phyloP scores from a whole-genome alignment of 2,888 invertebrate genomes.

The Pasiphila rectangulata region DNA sequence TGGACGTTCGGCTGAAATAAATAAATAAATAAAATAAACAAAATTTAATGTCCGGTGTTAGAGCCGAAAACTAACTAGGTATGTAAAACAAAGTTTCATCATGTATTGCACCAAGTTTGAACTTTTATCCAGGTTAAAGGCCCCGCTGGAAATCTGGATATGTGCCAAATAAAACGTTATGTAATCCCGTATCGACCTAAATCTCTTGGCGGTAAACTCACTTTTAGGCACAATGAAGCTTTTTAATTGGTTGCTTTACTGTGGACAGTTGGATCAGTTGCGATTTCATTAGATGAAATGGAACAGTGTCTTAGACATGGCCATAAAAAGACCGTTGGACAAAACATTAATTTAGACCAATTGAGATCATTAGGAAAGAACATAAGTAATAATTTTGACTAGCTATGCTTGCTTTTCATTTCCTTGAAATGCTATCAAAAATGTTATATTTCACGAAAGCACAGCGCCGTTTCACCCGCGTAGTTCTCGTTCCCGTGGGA shows the following conservation, averaged over 20 bases:
- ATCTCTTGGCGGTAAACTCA: constrained; percentile 19
- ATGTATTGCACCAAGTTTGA: constrained; percentile 12
- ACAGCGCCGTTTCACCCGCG: too few species aligned
- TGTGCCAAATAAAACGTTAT: constrained; percentile 28
- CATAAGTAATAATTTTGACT: too few species aligned
- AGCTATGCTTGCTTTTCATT: too few species aligned
- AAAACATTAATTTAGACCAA: constrained; percentile 24
- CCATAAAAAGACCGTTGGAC: constrained; percentile 26
- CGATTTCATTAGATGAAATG: constrained; percentile 19
- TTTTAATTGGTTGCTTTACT: constrained; percentile 1
- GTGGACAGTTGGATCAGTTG: background rate
- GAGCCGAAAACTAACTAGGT: too few species aligned
- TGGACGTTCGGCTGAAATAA: too few species aligned
- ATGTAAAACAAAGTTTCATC: background rate
- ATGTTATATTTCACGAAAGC: too few species aligned
- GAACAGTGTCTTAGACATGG: constrained; percentile 13
- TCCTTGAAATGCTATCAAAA: too few species aligned
- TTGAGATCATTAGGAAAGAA: constrained; percentile 7
- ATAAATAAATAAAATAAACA: too few species aligned
- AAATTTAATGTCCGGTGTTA: too few species aligned
- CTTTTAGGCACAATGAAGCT: constrained; percentile 6
- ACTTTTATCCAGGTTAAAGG: constrained; percentile 7
- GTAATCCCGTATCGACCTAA: constrained; percentile 23
- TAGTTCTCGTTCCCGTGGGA: too few species aligned
- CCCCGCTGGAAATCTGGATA: constrained; percentile 26